Evolutionary conservation across 1,140 invertebrate species (phyloP), one percentile per base, ranked within the genome.

Genomic region (Diprion similis): DNA sequence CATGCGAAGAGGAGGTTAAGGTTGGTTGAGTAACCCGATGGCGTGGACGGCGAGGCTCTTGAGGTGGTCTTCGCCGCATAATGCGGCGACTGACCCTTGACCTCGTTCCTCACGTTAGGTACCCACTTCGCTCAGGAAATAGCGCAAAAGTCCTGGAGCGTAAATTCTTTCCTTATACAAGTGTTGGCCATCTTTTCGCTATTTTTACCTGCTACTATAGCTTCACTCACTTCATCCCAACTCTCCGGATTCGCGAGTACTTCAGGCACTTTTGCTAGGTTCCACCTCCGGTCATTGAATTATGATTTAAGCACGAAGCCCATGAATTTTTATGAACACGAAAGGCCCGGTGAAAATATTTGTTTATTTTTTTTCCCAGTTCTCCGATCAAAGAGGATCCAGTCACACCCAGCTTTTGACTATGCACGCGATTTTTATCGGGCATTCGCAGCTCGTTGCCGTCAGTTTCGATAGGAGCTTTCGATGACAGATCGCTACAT

Each of bases 21-120:
- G 51, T 59, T 59, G 51, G 51, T 59, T 59, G 51, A 59, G 51
- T 59, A 17, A 59, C 11, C 51, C 51, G 51, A 37, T 37, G 24
- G 24, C 24, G n/a, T 59, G 51, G 51, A 13, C 11, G 11, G 51
- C 11, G 4, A 6, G 51, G 11, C n/a, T 17, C n/a, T 59, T 13
- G n/a, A 17, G 51, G n/a, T 59, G 51, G 51, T 59, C 51, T 59
- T 17, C 51, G 51, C 51, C 51, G 51, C 51, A 59, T 59, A 59
- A 59, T 59, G 51, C 51, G 51, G 51, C 51, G 51, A 59, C 51
- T 59, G 51, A 59, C 51, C 51, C 51, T 59, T 59, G 51, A 59
- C 51, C 51, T 9, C 51, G 51, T 59, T 59, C 51, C 51, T 17
- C 51, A 9, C 51, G 11, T 37, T 37, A 37, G n/a, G 51, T 59